Evolutionary conservation across 2,113 vertebrate genomes (phyloP).

Genomic region (Ellobius talpinus): DNA sequence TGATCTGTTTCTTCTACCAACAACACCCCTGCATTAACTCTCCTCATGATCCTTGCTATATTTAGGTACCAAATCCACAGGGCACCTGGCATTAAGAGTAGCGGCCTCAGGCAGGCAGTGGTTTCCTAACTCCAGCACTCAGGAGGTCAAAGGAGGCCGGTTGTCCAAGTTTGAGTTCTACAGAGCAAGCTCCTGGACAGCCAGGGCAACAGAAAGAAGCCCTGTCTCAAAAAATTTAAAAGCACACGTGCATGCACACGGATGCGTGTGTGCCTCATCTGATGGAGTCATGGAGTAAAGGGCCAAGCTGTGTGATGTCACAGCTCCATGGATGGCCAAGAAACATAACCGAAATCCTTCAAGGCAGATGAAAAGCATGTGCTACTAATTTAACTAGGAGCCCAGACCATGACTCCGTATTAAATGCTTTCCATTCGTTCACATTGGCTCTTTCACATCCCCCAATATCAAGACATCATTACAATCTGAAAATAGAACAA

Average conservation of each 20-base stretch:
- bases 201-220: neutral
- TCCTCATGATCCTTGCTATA: neutral
- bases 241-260: too few species aligned
- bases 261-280: too few species aligned
- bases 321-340: neutral
- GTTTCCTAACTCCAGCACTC: neutral
- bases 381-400: slow-evolving; percentile 60
- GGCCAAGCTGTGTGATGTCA: neutral
- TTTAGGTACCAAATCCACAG: neutral
- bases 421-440: slow-evolving; percentile 65
- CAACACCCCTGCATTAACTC: neutral
- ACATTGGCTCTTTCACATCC: slow-evolving; percentile 57
- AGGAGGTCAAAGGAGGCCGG: neutral
- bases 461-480: slow-evolving; percentile 69
- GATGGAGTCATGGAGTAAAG: neutral
- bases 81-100: neutral
- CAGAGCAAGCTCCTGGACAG: neutral
- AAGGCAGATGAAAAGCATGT: slow-evolving; percentile 59
- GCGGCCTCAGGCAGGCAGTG: neutral
- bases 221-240: neutral
- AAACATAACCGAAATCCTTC: neutral
- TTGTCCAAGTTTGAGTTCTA: neutral
- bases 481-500: slow-evolving; percentile 59
- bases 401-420: slow-evolving; percentile 58
- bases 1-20: neutral